phyloP scores from a whole-genome alignment of 2,113 vertebrate species.

The Smithornis capensis region DNA sequence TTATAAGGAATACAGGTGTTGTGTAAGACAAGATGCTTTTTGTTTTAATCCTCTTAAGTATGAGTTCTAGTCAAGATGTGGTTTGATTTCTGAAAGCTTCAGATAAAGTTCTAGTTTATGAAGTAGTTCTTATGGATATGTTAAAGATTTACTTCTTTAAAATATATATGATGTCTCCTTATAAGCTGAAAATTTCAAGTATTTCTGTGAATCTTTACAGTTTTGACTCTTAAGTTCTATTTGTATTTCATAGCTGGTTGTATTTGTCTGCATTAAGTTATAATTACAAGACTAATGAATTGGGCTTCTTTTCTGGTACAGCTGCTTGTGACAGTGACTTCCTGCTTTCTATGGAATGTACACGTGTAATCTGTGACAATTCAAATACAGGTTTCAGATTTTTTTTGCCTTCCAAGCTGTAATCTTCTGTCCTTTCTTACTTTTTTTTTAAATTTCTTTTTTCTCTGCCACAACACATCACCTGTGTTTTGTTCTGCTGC shows the following conservation, averaged over 20 bases:
- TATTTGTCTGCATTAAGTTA: background rate
- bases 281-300: background rate
- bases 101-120: background rate
- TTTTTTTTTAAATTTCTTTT: fast-evolving
- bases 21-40: background rate
- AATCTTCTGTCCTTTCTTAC: background rate
- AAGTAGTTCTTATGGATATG: background rate
- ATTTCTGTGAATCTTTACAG: background rate
- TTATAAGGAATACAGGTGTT: background rate
- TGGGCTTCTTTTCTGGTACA: background rate
- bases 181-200: background rate
- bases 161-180: background rate
- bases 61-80: background rate
- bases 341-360: background rate
- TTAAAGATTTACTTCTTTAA: background rate
- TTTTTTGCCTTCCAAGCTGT: background rate
- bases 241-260: background rate
- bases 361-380: background rate
- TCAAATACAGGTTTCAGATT: background rate
- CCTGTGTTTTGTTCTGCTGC: background rate
- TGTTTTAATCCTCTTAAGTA: background rate
- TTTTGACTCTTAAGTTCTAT: background rate
- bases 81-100: background rate
- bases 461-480: background rate
- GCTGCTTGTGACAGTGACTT: background rate